These are phyloP conservation scores for Lasioglossum calceatum DNA, from an alignment of 2,888 invertebrate species.

Conservation along the genomic window DNA sequence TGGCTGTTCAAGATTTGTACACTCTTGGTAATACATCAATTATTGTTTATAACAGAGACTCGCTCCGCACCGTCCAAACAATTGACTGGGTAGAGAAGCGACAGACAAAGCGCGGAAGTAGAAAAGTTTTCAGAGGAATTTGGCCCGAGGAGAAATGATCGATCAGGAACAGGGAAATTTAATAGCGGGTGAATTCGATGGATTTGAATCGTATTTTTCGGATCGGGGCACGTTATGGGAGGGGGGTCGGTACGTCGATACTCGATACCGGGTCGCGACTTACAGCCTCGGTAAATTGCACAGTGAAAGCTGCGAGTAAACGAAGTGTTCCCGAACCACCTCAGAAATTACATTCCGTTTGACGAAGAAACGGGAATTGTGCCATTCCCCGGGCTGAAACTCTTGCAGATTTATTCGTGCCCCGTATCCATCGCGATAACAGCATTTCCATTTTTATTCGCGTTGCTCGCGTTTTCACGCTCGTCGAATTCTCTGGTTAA, in stretches of 20 bases:
- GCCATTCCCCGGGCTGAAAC: background rate
- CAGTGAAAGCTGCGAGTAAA: slow-evolving; percentile 19
- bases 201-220: slow-evolving; percentile 11
- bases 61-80: background rate
- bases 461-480: background rate
- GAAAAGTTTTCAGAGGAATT: background rate
- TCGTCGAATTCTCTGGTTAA: background rate
- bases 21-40: no score
- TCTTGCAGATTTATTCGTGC: background rate
- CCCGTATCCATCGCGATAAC: background rate
- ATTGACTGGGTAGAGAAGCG: background rate
- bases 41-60: background rate
- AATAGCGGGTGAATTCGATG: background rate
- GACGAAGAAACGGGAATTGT: slow-evolving; percentile 20
- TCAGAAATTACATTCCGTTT: slow-evolving; percentile 44
- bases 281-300: slow-evolving; percentile 28
- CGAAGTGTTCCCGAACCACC: slow-evolving; percentile 12
- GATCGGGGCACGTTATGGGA: background rate
- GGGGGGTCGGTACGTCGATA: background rate
- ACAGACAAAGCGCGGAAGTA: background rate
- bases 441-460: background rate
- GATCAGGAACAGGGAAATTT: slow-evolving; percentile 3
- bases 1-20: background rate
- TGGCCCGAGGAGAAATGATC: background rate
- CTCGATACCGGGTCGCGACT: background rate